These are phyloP conservation scores for Armadillidium nasatum DNA, from an alignment of 1,140 invertebrate genomes.

Conservation along the genomic window DNA sequence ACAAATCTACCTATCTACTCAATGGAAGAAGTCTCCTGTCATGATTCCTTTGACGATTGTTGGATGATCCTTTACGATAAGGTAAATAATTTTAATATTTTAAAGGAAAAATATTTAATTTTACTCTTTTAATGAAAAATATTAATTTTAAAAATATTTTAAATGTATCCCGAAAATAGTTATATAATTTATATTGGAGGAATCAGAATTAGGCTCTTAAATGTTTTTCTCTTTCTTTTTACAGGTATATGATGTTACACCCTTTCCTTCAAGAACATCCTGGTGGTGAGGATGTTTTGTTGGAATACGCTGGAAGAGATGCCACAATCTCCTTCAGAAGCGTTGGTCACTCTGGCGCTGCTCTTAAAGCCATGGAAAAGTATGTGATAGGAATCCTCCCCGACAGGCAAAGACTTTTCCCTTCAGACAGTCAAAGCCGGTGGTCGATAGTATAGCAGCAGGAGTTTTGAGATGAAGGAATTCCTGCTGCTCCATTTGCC, in stretches of 20 bases:
- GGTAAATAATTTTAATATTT: slow-evolving; percentile 30
- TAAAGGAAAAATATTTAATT: not conserved
- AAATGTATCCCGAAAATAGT: not conserved
- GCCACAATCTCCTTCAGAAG: slow-evolving; percentile 76
- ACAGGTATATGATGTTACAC: slow-evolving; percentile 59
- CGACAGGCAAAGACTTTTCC: slow-evolving; percentile 62
- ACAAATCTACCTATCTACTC: slow-evolving; percentile 45
- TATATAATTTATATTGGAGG: no score
- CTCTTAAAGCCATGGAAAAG: slow-evolving; percentile 58
- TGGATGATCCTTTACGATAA: slow-evolving; percentile 60
- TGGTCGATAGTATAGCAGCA: not conserved
- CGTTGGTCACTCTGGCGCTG: slow-evolving; percentile 66
- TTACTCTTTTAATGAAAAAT: not conserved
- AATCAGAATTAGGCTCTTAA: not conserved
- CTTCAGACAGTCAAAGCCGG: not conserved
- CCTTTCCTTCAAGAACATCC: slow-evolving; percentile 67
- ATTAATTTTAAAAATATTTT: slow-evolving; percentile 18
- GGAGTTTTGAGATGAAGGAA: not conserved
- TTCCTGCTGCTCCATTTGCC: no score
- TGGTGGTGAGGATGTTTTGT: slow-evolving; percentile 73
- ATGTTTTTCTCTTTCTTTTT: not conserved
- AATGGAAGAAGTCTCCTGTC: slow-evolving; percentile 54
- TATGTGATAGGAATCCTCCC: slow-evolving; percentile 70
- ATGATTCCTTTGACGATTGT: slow-evolving; percentile 54
- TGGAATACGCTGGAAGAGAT: slow-evolving; percentile 81